phyloP scores from a whole-genome alignment of 2,888 invertebrate genomes.

The Mythimna vitellina region DNA sequence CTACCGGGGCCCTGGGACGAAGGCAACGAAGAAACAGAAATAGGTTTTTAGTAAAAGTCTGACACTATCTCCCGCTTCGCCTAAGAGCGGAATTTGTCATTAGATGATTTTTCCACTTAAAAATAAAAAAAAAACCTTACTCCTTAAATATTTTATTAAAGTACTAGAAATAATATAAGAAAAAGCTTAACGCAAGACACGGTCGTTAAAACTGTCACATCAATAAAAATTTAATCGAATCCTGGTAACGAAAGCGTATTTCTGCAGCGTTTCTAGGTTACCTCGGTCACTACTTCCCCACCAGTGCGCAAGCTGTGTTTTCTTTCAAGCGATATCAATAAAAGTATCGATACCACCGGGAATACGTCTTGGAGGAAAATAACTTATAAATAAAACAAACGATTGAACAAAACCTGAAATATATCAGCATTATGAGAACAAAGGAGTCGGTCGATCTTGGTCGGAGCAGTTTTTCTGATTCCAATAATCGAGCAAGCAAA shows the following conservation, averaged over 20 bases:
- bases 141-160: not conserved
- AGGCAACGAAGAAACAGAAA: too few species aligned
- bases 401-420: slow-evolving; percentile 28
- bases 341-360: slow-evolving; percentile 36
- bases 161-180: slow-evolving; percentile 9
- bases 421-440: slow-evolving; percentile 33
- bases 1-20: too few species aligned
- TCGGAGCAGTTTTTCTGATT: slow-evolving; percentile 18
- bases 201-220: slow-evolving; percentile 1
- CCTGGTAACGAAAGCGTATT: slow-evolving; percentile 25
- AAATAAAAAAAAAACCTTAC: too few species aligned
- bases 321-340: slow-evolving; percentile 37
- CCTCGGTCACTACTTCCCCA: slow-evolving; percentile 26
- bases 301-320: slow-evolving; percentile 25
- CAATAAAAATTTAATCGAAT: slow-evolving; percentile 38
- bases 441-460: not conserved
- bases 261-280: slow-evolving; percentile 28
- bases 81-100: too few species aligned
- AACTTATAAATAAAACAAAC: slow-evolving; percentile 41
- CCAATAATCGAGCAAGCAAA: slow-evolving; percentile 15
- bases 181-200: not conserved
- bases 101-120: too few species aligned
- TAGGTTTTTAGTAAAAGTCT: too few species aligned
- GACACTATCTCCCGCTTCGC: too few species aligned
- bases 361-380: slow-evolving; percentile 26